Evolutionary conservation across 1,140 invertebrate genomes (phyloP).

Genomic region (Drosophila pseudoananassae): DNA sequence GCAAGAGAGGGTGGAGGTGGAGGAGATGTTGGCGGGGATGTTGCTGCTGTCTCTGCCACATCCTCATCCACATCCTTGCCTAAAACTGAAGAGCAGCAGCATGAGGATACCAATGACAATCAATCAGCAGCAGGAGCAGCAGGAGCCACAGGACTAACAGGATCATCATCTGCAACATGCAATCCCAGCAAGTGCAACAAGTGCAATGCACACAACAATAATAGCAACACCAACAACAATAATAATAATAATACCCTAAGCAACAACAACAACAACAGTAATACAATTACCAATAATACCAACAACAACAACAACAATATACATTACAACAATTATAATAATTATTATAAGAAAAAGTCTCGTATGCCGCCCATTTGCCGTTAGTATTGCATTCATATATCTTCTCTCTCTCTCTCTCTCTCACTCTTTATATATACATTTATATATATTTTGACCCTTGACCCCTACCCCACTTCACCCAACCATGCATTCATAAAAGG

Average conservation of each 20-base stretch:
- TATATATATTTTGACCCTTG: constrained; percentile 20
- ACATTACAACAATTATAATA: constrained; percentile 83
- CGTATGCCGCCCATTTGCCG: constrained; percentile 84
- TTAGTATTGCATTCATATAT: constrained; percentile 74
- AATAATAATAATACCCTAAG: constrained; percentile 45
- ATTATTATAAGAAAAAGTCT: constrained; percentile 83
- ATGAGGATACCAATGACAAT: constrained; percentile 4
- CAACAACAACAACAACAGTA: constrained; percentile 35
- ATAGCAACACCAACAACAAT: constrained; percentile 17
- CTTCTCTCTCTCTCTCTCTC: neutral
- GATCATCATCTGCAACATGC: constrained; percentile 46
- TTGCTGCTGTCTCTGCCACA: constrained; percentile 1
- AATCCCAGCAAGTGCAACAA: constrained; percentile 75
- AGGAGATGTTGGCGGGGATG: constrained; percentile 11
- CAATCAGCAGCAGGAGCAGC: constrained; percentile 4
- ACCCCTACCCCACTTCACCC: neutral
- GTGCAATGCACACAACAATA: constrained; percentile 67
- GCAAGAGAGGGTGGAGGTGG: constrained; percentile 5
- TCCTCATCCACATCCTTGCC: neutral
- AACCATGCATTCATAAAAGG: neutral
- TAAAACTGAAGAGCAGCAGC: constrained; percentile 5
- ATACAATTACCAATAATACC: constrained; percentile 51
- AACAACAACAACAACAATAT: constrained; percentile 77
- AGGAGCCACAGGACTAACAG: constrained; percentile 14
- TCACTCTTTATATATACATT: constrained; percentile 15